These are phyloP conservation scores for Daktulosphaira vitifoliae DNA, from an alignment of 1,140 invertebrate species.

Conservation along the genomic window DNA sequence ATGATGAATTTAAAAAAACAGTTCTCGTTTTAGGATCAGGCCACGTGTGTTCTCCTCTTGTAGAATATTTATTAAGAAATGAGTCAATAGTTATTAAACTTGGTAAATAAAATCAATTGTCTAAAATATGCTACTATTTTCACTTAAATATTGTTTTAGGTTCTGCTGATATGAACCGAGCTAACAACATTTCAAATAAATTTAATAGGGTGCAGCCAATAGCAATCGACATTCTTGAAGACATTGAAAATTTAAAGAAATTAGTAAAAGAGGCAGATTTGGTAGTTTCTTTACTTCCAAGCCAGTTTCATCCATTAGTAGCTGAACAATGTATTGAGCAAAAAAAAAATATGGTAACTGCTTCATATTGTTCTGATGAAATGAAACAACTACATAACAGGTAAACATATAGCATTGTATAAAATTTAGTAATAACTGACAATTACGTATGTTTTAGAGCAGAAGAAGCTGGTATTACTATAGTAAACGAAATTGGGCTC, in stretches of 20 bases:
- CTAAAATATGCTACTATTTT: background rate
- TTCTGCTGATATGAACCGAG: slow-evolving; percentile 79
- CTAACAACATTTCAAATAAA: slow-evolving; percentile 66
- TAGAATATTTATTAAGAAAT: slow-evolving; percentile 86
- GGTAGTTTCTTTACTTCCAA: slow-evolving; percentile 86
- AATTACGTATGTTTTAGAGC: slow-evolving; percentile 37
- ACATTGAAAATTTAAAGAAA: slow-evolving; percentile 57
- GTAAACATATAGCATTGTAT: slow-evolving; percentile 47
- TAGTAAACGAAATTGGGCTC: slow-evolving; percentile 73
- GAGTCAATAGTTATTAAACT: slow-evolving; percentile 71
- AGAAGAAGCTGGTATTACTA: slow-evolving; percentile 41
- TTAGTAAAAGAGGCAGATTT: slow-evolving; percentile 68
- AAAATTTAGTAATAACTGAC: background rate
- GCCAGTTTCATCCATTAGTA: slow-evolving; percentile 72
- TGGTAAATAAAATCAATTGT: slow-evolving; percentile 45
- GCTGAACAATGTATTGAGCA: slow-evolving; percentile 80
- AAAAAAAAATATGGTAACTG: slow-evolving; percentile 88
- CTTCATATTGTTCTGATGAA: slow-evolving; percentile 82
- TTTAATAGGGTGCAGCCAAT: slow-evolving; percentile 71
- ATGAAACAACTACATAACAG: slow-evolving; percentile 69
- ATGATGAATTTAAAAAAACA: slow-evolving; percentile 23
- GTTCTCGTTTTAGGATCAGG: slow-evolving; percentile 85
- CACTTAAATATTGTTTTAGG: slow-evolving; percentile 46
- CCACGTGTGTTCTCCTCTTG: slow-evolving; percentile 82
- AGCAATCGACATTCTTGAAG: slow-evolving; percentile 69